Percentiles rank a stretch among this genome's conserved stretches.
Conservation (phyloP, 2,797 vertebrate genomes). For the Artibeus lituratus region DNA sequence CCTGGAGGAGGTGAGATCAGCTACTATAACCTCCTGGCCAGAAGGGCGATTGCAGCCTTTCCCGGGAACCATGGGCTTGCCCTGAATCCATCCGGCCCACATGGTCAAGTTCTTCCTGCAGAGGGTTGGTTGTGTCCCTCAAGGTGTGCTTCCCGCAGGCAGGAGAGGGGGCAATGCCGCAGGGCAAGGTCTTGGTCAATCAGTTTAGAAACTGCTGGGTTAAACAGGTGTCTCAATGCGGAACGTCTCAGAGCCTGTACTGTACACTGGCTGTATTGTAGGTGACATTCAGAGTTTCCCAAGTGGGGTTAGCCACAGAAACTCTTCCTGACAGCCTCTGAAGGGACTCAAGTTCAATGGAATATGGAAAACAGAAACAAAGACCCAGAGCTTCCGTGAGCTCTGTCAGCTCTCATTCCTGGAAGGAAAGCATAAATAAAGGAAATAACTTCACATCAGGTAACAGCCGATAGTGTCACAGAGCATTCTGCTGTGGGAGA, state of each 20-base stretch:
- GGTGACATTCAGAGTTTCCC: neutral
- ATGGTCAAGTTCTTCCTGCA: neutral
- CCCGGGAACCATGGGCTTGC: neutral
- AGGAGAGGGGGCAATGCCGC: neutral
- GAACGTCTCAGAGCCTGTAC: neutral
- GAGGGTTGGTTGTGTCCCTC: neutral
- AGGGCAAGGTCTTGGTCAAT: neutral
- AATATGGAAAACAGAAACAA: neutral
- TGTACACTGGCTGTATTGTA: neutral
- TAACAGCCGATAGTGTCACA: neutral
- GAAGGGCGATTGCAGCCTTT: neutral
- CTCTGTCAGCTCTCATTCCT: slow-evolving; percentile 10
- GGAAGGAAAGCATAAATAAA: neutral
- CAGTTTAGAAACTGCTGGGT: neutral
- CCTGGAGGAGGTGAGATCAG: neutral
- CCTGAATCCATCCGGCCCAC: neutral
- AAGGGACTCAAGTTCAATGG: neutral
- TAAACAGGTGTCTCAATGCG: neutral
- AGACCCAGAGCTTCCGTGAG: neutral
- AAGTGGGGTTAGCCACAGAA: neutral
- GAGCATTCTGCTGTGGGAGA: neutral
- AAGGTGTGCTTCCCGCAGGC: neutral
- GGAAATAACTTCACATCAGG: neutral
- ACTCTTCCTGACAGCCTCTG: slow-evolving; percentile 26
- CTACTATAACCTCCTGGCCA: neutral